Evolutionary conservation across 2,113 vertebrate genomes (phyloP), one percentile per base, ranked within the genome.

Genomic region (Acanthochromis polyacanthus): DNA sequence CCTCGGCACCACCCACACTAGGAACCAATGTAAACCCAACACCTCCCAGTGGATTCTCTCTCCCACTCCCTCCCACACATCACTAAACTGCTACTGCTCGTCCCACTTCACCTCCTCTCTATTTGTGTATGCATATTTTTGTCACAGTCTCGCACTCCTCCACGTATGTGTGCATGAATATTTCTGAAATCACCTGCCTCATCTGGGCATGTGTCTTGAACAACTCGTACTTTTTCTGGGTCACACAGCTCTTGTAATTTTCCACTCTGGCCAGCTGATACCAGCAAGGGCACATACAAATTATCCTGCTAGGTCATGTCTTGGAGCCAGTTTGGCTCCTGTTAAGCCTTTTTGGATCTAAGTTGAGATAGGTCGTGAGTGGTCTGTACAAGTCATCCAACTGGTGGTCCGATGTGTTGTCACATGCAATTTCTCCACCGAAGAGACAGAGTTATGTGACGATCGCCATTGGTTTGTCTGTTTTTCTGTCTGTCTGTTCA

Each of bases 11-110:
- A 78, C 89, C 92, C 89, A 89, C 89, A 71, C 23, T 23, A 32
- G 71, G 69, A 85, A 82, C 92, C 91, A 93, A 90, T 92, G 72
- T 72, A 60, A 81, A 72, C 72, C 55, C n/a, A 75, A 80, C 86
- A 86, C 85, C 69, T 70, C 86, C 78, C 80, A 55, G 30, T 53
- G n/a, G 67, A 58, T 20, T 63, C 17, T 23, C 77, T 62, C 69
- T 71, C 82, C 36, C 45, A 11, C 50, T 61, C 48, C 46, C 48
- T 50, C 61, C 52, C 72, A 51, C 66, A 71, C 43, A 59, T 77
- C 75, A 73, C 64, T 43, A 4, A 61, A 78, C 65, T 72, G 66
- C 72, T 64, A 78, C 65, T 72, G 66, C 72, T 64, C 28, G 3
- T 51, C 59, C 46, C 14, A 28, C 53, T n/a, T 63, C n/a, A 60